phyloP scores from a whole-genome alignment of 2,888 invertebrate genomes.

The Athrips mouffetella region DNA sequence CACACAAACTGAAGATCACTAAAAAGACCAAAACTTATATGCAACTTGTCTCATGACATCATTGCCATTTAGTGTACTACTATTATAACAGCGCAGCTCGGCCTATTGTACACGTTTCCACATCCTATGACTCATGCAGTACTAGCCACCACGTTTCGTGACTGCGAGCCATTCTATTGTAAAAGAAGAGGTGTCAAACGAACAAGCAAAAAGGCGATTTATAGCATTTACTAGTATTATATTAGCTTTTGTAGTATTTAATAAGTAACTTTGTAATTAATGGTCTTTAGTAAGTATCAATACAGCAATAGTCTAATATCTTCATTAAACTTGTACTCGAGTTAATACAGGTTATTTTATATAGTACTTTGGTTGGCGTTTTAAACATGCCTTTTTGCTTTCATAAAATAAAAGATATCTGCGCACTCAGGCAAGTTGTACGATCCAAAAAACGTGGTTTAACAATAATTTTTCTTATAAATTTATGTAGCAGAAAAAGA shows the following conservation, averaged over 20 bases:
- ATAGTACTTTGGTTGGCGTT: too few species aligned
- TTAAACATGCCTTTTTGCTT: too few species aligned
- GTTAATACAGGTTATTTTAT: too few species aligned
- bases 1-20: background rate
- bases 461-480: too few species aligned
- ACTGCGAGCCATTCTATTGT: constrained; percentile 31
- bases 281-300: too few species aligned
- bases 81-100: background rate
- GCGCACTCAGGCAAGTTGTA: too few species aligned
- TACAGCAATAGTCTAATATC: too few species aligned
- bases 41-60: background rate
- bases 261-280: too few species aligned
- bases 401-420: too few species aligned
- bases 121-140: constrained; percentile 13
- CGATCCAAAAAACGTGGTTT: too few species aligned
- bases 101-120: constrained; percentile 8
- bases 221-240: constrained; percentile 22
- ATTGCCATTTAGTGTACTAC: background rate
- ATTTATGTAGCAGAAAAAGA: too few species aligned
- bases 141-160: constrained; percentile 18
- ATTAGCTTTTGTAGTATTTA: background rate
- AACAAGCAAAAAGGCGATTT: constrained; percentile 28
- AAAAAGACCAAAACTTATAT: background rate
- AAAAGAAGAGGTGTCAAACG: constrained; percentile 23
- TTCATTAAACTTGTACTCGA: too few species aligned